A percentile compares a stretch with the other conserved stretches of the same genome.
Evolutionary conservation across 2,888 invertebrate genomes (phyloP).

Genomic region (Apotomis betuletana): DNA sequence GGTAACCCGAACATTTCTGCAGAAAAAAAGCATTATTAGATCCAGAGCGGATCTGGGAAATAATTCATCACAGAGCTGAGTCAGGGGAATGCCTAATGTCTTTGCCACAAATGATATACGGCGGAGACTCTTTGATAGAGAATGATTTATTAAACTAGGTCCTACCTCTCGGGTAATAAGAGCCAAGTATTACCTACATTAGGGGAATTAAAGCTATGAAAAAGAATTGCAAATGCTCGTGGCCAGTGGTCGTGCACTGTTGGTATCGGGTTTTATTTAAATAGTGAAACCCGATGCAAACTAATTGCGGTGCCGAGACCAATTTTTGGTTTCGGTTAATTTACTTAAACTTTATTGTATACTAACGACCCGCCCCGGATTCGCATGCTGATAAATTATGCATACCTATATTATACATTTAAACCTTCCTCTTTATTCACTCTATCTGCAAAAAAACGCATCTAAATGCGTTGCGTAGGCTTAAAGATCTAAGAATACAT

Average conservation of each 20-base stretch:
- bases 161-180: constrained; percentile 28
- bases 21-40: constrained; percentile 23
- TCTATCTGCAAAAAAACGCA: no score
- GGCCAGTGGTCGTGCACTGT: constrained; percentile 29
- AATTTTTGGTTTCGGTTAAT: neutral
- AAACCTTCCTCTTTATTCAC: no score
- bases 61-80: constrained; percentile 36
- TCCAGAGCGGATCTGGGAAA: constrained; percentile 29
- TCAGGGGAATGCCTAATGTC: constrained; percentile 41
- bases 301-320: neutral
- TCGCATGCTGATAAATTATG: no score
- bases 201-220: constrained; percentile 36
- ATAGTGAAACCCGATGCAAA: neutral
- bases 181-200: constrained; percentile 23
- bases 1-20: constrained; percentile 15
- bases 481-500: no score
- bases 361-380: no score
- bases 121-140: constrained; percentile 36
- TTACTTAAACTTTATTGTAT: no score
- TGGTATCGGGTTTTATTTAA: constrained; percentile 20
- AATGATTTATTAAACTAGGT: constrained; percentile 39
- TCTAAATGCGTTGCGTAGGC: no score
- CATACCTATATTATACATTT: no score
- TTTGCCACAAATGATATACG: constrained; percentile 41
- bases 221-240: constrained; percentile 39